phyloP scores from a whole-genome alignment of 2,888 invertebrate species.

The Zygogramma bicolorata region DNA sequence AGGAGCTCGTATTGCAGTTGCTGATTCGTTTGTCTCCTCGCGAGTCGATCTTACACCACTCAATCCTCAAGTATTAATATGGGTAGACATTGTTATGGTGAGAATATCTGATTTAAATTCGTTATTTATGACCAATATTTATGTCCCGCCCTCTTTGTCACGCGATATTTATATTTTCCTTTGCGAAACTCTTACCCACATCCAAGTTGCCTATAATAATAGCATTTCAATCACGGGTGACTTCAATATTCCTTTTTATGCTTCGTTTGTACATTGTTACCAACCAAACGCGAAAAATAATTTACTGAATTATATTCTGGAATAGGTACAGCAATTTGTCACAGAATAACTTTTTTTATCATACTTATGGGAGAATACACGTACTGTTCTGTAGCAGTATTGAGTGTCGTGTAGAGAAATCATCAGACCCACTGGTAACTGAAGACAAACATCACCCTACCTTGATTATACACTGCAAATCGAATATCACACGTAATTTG shows the following conservation, averaged over 20 bases:
- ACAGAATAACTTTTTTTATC: too few species aligned
- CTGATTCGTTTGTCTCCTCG: not conserved
- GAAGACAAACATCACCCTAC: conserved; percentile 6
- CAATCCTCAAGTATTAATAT: not conserved
- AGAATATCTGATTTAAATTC: too few species aligned
- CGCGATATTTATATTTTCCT: not conserved
- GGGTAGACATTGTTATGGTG: too few species aligned
- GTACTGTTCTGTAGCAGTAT: not conserved
- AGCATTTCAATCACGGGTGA: too few species aligned
- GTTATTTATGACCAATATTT: too few species aligned
- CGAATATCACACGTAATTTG: not conserved
- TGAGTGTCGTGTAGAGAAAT: not conserved
- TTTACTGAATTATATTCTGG: not conserved
- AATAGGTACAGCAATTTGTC: not conserved
- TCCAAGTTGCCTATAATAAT: not conserved
- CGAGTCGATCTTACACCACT: too few species aligned
- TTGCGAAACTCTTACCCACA: not conserved
- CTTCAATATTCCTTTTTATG: not conserved
- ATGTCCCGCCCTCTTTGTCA: not conserved
- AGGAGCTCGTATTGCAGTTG: too few species aligned
- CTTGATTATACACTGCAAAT: not conserved
- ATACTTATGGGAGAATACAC: too few species aligned
- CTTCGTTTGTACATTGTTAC: not conserved
- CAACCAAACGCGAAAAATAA: not conserved
- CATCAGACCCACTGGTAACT: not conserved